Evolutionary conservation across 2,888 invertebrate species (phyloP).

Genomic region (Panzeria rudis): DNA sequence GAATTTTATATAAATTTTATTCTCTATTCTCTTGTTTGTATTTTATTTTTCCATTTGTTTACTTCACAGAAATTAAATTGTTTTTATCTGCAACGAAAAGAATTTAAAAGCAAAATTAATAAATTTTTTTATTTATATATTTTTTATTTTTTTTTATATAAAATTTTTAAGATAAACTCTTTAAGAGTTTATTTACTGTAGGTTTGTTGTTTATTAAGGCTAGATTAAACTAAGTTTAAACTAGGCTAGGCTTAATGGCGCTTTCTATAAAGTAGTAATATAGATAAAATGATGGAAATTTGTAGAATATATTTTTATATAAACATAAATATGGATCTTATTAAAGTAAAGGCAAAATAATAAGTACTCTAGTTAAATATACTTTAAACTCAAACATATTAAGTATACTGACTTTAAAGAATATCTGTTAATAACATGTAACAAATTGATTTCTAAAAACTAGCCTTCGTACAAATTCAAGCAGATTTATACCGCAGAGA

Average conservation of each 20-base stretch:
- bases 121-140: conserved; percentile 22
- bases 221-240: conserved; percentile 59
- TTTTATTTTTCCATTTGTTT: conserved; percentile 62
- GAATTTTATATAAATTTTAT: conserved; percentile 16
- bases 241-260: conserved; percentile 58
- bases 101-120: conserved; percentile 53
- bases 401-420: not conserved
- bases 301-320: not conserved
- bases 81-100: conserved; percentile 71
- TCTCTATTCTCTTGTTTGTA: conserved; percentile 40
- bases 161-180: conserved; percentile 49
- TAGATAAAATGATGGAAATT: conserved; percentile 33
- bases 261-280: conserved; percentile 41
- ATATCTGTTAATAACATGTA: not conserved
- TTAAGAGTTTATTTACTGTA: conserved; percentile 52
- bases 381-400: not conserved
- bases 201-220: conserved; percentile 53
- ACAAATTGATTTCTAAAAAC: not conserved
- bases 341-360: conserved; percentile 4
- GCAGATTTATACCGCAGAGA: too few relatives aligned
- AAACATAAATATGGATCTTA: not conserved
- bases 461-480: too few relatives aligned
- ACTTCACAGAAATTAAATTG: conserved; percentile 45
- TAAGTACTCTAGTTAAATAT: not conserved
- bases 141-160: conserved; percentile 34